These are phyloP conservation scores for Eupsilia transversa DNA, from an alignment of 2,888 invertebrate species.

Conservation along the genomic window DNA sequence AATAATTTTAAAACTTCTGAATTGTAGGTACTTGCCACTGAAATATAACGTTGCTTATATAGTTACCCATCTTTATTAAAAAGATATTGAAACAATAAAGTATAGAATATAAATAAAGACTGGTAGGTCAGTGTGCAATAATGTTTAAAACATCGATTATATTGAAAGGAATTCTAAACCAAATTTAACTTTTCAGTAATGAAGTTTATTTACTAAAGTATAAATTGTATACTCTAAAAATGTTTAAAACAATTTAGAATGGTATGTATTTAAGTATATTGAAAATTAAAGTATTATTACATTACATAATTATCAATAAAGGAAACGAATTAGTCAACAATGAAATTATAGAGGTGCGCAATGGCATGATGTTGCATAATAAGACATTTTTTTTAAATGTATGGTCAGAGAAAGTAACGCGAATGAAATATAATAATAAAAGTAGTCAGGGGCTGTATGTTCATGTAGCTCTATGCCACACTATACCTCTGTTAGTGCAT, in stretches of 20 bases:
- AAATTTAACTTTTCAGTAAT: constrained; percentile 17
- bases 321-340: constrained; percentile 55
- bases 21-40: constrained; percentile 14
- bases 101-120: constrained; percentile 46
- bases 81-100: constrained; percentile 25
- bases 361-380: constrained; percentile 18
- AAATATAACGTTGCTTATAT: constrained; percentile 21
- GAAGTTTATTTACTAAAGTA: constrained; percentile 33
- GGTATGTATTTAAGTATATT: constrained; percentile 34
- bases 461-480: neutral
- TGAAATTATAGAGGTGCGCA: constrained; percentile 23
- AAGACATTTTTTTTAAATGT: constrained; percentile 8
- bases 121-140: constrained; percentile 62
- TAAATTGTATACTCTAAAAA: constrained; percentile 46
- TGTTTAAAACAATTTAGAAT: constrained; percentile 45
- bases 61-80: constrained; percentile 28
- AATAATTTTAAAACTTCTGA: constrained; percentile 3
- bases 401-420: neutral
- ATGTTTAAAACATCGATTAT: constrained; percentile 52
- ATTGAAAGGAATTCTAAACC: constrained; percentile 15
- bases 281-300: constrained; percentile 55
- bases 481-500: constrained; percentile 8
- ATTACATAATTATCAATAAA: constrained; percentile 22
- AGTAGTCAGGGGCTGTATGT: constrained; percentile 13
- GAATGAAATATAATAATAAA: constrained; percentile 27